phyloP scores from a whole-genome alignment of 2,113 vertebrate species.

The Tupaia chinensis region DNA sequence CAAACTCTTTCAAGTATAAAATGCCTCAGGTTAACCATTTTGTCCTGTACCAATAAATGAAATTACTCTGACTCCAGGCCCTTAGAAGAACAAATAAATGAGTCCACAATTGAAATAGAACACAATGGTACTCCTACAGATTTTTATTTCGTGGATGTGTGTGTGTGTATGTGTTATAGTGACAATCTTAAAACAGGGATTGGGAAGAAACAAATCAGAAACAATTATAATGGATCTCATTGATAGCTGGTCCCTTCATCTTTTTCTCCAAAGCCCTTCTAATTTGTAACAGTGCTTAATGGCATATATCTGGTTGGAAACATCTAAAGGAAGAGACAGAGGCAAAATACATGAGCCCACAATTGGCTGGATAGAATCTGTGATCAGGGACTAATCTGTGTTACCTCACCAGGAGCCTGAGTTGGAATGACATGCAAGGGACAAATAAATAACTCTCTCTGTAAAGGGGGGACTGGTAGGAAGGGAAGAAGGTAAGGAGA shows the following conservation, averaged over 20 bases:
- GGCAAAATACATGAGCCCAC: constrained; percentile 58
- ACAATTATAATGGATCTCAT: constrained; percentile 56
- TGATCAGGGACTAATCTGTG: constrained; percentile 73
- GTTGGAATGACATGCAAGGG: constrained; percentile 62
- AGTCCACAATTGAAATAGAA: constrained; percentile 17
- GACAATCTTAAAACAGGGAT: constrained; percentile 63
- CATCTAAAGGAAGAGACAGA: constrained; percentile 65
- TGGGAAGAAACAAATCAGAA: constrained; percentile 73
- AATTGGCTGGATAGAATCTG: constrained; percentile 65
- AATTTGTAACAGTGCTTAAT: constrained; percentile 14
- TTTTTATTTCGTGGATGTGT: constrained; percentile 12
- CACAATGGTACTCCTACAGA: constrained; percentile 36
- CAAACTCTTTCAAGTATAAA: constrained; percentile 76
- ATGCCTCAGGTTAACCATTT: constrained; percentile 67
- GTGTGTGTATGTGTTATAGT: not conserved
- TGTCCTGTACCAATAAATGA: constrained; percentile 71
- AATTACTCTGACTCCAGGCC: constrained; percentile 46
- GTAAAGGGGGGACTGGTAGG: constrained; percentile 7
- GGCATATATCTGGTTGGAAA: constrained; percentile 64
- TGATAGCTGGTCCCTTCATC: not conserved
- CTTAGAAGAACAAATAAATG: constrained; percentile 52
- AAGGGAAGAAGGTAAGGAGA: not conserved
- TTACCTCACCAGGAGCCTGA: constrained; percentile 70
- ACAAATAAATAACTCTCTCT: constrained; percentile 73
- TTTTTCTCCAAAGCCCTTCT: not conserved